These are phyloP conservation scores for Calcarius lapponicus DNA, from an alignment of 2,797 vertebrate species.

Conservation along the genomic window DNA sequence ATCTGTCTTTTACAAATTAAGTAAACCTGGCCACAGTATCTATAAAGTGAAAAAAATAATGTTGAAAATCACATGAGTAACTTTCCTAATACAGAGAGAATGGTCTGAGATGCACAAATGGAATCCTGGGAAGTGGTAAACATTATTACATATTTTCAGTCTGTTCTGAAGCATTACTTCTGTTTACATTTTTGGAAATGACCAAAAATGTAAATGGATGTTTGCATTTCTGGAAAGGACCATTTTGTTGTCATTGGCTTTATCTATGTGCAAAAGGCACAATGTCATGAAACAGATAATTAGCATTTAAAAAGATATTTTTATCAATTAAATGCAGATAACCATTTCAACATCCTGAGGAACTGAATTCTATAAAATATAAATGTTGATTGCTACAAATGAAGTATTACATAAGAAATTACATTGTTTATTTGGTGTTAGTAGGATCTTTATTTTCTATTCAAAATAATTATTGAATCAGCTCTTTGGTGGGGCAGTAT, in stretches of 20 bases:
- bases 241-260: not conserved
- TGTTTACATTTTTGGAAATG: not conserved
- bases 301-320: conserved; percentile 3
- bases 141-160: not conserved
- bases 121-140: not conserved
- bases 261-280: not conserved
- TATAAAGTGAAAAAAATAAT: not conserved
- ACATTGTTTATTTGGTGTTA: not conserved
- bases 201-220: not conserved
- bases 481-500: not conserved
- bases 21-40: not conserved
- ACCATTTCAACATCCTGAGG: not conserved
- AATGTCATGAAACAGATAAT: not conserved
- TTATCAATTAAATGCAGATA: conserved; percentile 33
- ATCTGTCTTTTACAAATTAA: not conserved
- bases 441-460: not conserved
- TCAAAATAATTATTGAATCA: not conserved
- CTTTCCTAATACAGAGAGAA: not conserved
- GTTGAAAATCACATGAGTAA: not conserved
- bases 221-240: not conserved
- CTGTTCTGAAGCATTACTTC: not conserved
- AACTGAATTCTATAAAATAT: not conserved
- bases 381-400: conserved; percentile 30
- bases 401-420: not conserved
- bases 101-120: not conserved